Base-by-base conservation (phyloP, 1,140 invertebrate genomes). In the Neodiprion virginianus region DNA sequence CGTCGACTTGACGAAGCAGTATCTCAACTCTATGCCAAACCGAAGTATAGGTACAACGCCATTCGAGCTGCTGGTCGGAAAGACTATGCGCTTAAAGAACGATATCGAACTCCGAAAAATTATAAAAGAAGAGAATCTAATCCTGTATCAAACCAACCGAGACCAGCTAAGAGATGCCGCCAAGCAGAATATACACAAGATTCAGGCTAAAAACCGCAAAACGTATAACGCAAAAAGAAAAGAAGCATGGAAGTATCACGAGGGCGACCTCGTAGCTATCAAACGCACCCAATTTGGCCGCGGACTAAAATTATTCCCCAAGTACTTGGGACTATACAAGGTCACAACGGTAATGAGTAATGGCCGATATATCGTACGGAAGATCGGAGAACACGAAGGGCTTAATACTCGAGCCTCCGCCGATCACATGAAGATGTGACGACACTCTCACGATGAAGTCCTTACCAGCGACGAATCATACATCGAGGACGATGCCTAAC, bases 121-220 rank as follows among this genome's bases (percentile, higher is more conserved):
- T 10, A 28, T 69, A 14, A 1, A n/a, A 69, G 67, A 69, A 28
- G 67, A 69, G 21, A 14, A 14, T 23, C 10, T 69, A 10, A 10
- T 23, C 12, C 10, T 10, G 14, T 69, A 1, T 21, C 10, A 28
- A 21, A 11, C 10, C 10, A 23, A 10, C 12, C 67, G 67, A 14
- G 12, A 12, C 12, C 10, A 69, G 23, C 67, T 69, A n/a, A 12
- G 67, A 74, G n/a, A 77, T 28, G 76, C 79, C 11, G 79, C 81
- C 1, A 83, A 78, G 69, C 71, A 77, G 71, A 77, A 82, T 67
- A 82, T 86, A 8, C 10, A 67, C 17, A 78, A 78, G 40, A 72
- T 81, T 17, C 84, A 85, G 74, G 79, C 83, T 68, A 80, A 85
- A 78, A 84, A 86, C 75, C 78, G 47, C 67, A 78, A 76, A 66